A percentile compares a stretch with the other conserved stretches of the same genome.
These are phyloP conservation scores for Salminus brasiliensis DNA, from an alignment of 2,113 vertebrate genomes.

Conservation along the genomic window DNA sequence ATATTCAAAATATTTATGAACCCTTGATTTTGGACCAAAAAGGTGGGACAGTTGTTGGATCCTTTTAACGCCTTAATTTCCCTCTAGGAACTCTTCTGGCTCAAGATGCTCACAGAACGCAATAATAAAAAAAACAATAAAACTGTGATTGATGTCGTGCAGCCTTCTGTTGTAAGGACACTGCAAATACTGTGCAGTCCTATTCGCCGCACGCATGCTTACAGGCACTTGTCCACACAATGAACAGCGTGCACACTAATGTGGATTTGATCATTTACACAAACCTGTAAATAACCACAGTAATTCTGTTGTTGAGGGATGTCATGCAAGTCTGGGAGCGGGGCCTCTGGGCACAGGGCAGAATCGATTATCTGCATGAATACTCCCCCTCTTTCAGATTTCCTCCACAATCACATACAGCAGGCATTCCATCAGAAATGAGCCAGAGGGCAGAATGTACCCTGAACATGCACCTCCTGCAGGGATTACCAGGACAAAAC, in stretches of 20 bases:
- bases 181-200: neutral
- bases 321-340: constrained; percentile 51
- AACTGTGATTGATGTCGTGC: no score
- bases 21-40: no score
- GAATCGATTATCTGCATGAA: constrained; percentile 65
- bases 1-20: no score
- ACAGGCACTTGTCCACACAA: neutral
- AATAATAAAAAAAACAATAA: no score
- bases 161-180: neutral
- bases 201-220: neutral
- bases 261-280: constrained; percentile 50
- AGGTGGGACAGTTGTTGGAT: no score
- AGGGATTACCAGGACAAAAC: neutral
- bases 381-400: constrained; percentile 57
- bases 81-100: no score
- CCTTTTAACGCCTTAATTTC: no score
- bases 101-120: no score
- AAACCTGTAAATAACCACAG: constrained; percentile 41
- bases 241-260: neutral
- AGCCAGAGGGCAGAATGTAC: constrained; percentile 34
- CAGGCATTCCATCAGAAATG: constrained; percentile 42
- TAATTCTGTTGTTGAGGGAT: constrained; percentile 56
- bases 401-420: constrained; percentile 51
- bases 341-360: constrained; percentile 57
- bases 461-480: neutral